phyloP scores from a whole-genome alignment of 2,113 vertebrate genomes.

The Bagarius yarrelli region DNA sequence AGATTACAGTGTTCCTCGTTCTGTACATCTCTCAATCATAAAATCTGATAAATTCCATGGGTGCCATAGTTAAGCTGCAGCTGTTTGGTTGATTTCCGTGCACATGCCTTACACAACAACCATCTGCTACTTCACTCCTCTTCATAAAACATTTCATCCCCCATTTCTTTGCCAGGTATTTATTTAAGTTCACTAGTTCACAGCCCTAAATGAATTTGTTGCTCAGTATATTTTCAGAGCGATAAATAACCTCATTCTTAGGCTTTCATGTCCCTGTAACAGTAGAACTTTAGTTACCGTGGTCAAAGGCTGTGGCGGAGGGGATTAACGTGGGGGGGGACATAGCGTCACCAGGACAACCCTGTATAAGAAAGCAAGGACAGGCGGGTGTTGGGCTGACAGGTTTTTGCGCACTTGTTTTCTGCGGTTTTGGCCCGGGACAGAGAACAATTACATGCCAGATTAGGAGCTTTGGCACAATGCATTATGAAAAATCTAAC shows the following conservation, averaged over 20 bases:
- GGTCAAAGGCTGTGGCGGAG: slow-evolving; percentile 63
- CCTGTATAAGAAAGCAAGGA: slow-evolving; percentile 47
- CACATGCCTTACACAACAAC: background rate
- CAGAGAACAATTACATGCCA: slow-evolving; percentile 67
- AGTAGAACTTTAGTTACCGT: slow-evolving; percentile 55
- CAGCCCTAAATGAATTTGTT: slow-evolving; percentile 11
- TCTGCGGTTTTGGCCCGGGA: slow-evolving; percentile 60
- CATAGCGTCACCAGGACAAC: slow-evolving; percentile 65
- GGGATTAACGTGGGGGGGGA: slow-evolving; percentile 64
- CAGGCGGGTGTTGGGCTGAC: slow-evolving; percentile 44
- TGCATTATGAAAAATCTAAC: slow-evolving; percentile 52
- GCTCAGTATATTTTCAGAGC: background rate
- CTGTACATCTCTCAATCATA: background rate
- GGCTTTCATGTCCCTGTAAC: background rate
- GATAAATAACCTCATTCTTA: background rate
- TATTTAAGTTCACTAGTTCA: slow-evolving; percentile 34
- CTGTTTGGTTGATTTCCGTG: slow-evolving; percentile 62
- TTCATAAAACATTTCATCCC: slow-evolving; percentile 25
- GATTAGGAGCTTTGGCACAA: slow-evolving; percentile 62
- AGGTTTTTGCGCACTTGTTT: slow-evolving; percentile 59
- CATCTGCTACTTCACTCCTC: slow-evolving; percentile 56
- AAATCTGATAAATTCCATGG: slow-evolving; percentile 9
- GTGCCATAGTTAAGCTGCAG: slow-evolving; percentile 50
- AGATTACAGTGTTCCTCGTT: background rate
- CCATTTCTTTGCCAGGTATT: slow-evolving; percentile 39